These are phyloP conservation scores for Chirona hameri DNA, from an alignment of 2,888 invertebrate species.

Conservation along the genomic window DNA sequence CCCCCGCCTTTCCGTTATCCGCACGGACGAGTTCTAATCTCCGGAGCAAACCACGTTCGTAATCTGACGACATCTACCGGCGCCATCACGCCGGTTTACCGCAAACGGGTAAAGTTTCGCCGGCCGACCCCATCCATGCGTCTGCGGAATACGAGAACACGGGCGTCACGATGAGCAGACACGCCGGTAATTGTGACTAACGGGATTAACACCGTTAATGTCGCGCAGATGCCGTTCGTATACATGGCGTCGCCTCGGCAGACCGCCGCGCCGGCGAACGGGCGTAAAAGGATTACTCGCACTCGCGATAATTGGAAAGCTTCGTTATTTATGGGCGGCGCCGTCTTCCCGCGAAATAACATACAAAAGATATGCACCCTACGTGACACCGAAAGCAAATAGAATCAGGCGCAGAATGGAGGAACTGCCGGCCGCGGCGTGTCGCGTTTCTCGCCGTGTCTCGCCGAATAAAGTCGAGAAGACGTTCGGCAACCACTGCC, in stretches of 20 bases:
- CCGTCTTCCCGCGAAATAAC: neutral
- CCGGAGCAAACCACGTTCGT: neutral
- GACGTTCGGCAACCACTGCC: too few species aligned
- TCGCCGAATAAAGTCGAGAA: too few species aligned
- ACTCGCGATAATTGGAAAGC: slow-evolving; percentile 14
- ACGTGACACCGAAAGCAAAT: slow-evolving; percentile 1
- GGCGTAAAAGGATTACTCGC: slow-evolving; percentile 22
- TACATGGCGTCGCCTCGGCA: neutral
- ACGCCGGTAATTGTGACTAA: neutral
- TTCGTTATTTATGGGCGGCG: slow-evolving; percentile 23
- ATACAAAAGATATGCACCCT: slow-evolving; percentile 14
- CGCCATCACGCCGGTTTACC: neutral
- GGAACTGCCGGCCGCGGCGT: too few species aligned
- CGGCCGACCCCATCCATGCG: too few species aligned
- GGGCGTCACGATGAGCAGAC: neutral
- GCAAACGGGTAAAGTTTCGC: neutral
- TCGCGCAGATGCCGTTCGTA: neutral
- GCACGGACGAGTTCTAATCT: neutral
- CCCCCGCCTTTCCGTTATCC: neutral
- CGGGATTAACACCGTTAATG: neutral
- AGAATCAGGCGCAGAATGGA: neutral
- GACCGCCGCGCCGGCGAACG: neutral
- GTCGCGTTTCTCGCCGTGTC: too few species aligned
- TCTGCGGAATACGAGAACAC: neutral
- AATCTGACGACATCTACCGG: neutral